These are phyloP conservation scores for Colletes latitarsis DNA, from an alignment of 1,140 invertebrate genomes.

Conservation along the genomic window DNA sequence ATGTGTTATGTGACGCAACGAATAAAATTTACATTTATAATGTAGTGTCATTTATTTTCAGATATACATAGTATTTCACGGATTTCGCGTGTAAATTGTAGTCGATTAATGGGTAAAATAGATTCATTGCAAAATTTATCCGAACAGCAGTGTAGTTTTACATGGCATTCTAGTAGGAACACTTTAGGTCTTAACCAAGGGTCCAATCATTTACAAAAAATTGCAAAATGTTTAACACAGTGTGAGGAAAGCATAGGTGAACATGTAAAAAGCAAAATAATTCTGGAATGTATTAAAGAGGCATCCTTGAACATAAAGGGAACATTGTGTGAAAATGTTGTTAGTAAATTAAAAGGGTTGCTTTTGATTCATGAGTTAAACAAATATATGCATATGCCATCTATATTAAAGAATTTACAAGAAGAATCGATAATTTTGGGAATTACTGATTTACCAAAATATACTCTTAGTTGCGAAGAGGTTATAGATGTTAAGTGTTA, in stretches of 20 bases:
- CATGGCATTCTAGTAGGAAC: constrained; percentile 35
- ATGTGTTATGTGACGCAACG: background rate
- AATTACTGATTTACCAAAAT: constrained; percentile 64
- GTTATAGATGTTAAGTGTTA: constrained; percentile 61
- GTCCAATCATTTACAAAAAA: constrained; percentile 48
- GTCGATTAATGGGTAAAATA: constrained; percentile 44
- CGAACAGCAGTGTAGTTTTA: constrained; percentile 41
- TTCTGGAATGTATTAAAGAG: constrained; percentile 62
- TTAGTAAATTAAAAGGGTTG: constrained; percentile 61
- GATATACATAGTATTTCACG: constrained; percentile 67
- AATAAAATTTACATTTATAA: background rate
- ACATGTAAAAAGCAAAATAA: constrained; percentile 57
- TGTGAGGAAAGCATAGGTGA: constrained; percentile 66
- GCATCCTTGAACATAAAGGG: constrained; percentile 37
- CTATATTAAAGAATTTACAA: constrained; percentile 46
- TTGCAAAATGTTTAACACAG: constrained; percentile 41
- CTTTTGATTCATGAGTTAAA: constrained; percentile 59
- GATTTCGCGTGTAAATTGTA: constrained; percentile 58
- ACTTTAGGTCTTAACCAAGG: constrained; percentile 15
- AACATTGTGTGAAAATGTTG: constrained; percentile 33
- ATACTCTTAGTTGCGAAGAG: constrained; percentile 64
- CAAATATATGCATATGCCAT: constrained; percentile 66
- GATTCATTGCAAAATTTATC: constrained; percentile 54
- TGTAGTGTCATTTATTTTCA: constrained; percentile 47
- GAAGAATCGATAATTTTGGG: constrained; percentile 66